These are phyloP conservation scores for Caerostris extrusa DNA, from an alignment of 1,140 invertebrate species.

Conservation along the genomic window DNA sequence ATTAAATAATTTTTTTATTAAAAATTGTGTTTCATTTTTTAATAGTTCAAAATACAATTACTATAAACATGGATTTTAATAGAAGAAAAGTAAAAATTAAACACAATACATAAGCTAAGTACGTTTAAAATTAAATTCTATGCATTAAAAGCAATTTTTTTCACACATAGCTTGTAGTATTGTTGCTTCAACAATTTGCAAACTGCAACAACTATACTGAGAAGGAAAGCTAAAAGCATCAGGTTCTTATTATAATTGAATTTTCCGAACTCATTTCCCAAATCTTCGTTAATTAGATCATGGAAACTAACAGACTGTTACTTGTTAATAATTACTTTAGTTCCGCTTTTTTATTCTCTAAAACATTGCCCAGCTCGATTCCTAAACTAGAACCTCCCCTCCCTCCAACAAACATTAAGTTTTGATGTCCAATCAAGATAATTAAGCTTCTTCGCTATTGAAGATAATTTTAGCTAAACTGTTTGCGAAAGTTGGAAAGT, in stretches of 20 bases:
- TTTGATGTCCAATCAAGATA: conserved; percentile 26
- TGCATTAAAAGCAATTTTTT: no score
- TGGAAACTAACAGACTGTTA: conserved; percentile 3
- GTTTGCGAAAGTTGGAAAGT: not conserved
- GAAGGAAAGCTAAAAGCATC: not conserved
- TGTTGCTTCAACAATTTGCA: no score
- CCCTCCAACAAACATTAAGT: not conserved
- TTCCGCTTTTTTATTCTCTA: conserved; percentile 19
- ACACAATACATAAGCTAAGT: no score
- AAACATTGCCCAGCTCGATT: conserved; percentile 2
- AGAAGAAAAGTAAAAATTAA: no score
- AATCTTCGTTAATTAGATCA: conserved; percentile 18
- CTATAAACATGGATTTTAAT: no score
- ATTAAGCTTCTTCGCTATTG: not conserved
- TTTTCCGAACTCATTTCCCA: conserved; percentile 18
- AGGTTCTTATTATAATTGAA: conserved; percentile 11
- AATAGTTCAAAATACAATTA: no score
- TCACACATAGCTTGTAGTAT: no score
- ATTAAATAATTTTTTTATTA: no score
- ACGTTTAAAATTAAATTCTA: no score
- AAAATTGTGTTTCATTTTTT: no score
- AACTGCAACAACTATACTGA: no score
- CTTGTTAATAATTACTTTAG: conserved; percentile 36
- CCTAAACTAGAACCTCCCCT: not conserved
- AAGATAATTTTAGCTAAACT: not conserved